Conservation (phyloP, 2,797 vertebrate genomes). For the Sylvia borin region DNA sequence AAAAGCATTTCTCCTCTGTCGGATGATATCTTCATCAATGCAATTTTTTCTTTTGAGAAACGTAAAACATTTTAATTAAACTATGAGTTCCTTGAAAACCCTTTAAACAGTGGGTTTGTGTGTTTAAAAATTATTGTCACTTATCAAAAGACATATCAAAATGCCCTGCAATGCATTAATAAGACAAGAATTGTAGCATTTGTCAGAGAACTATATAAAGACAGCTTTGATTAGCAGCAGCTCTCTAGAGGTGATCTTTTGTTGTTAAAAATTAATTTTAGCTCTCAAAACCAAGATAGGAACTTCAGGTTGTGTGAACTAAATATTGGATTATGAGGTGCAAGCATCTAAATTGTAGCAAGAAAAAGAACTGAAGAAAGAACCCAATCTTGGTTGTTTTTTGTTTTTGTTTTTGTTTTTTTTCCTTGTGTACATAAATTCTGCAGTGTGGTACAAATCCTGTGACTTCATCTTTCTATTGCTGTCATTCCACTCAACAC, state of each 20-base stretch:
- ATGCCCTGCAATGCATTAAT: not conserved
- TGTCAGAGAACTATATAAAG: not conserved
- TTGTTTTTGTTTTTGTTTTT: not conserved
- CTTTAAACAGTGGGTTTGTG: not conserved
- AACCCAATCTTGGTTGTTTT: rapidly evolving
- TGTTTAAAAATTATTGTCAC: not conserved
- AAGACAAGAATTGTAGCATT: not conserved
- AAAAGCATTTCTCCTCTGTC: not conserved
- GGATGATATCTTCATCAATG: not conserved
- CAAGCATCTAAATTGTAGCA: not conserved
- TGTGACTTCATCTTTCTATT: not conserved
- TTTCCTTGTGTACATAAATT: not conserved
- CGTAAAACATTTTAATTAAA: not conserved
- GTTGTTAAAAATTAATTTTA: not conserved
- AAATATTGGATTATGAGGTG: not conserved
- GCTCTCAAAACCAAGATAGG: not conserved
- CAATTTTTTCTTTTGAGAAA: not conserved
- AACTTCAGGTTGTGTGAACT: not conserved
- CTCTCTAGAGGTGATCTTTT: not conserved
- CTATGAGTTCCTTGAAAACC: not conserved
- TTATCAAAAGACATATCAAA: not conserved
- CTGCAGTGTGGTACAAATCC: not conserved
- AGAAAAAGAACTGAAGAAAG: not conserved
- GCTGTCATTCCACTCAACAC: not conserved
- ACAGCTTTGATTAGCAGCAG: not conserved